These are phyloP conservation scores for Ceratothoa steindachneri DNA, from an alignment of 2,888 invertebrate species.

Conservation along the genomic window DNA sequence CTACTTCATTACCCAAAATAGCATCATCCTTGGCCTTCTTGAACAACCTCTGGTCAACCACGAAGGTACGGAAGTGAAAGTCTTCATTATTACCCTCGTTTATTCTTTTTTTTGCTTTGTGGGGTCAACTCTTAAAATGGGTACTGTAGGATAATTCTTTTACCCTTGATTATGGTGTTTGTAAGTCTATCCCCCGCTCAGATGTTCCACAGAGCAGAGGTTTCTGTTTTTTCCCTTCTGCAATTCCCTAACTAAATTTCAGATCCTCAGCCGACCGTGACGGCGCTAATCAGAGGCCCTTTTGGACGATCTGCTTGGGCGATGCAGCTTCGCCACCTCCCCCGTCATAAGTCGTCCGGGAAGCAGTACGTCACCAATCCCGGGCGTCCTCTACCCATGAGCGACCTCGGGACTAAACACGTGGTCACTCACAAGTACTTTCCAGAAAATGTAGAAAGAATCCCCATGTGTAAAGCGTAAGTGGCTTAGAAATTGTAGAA, in stretches of 20 bases:
- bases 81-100: background rate
- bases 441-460: slow-evolving; percentile 73
- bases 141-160: too few species aligned
- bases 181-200: too few species aligned
- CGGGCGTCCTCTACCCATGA: slow-evolving; percentile 71
- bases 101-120: too few species aligned
- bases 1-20: slow-evolving; percentile 88
- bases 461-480: slow-evolving; percentile 75
- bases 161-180: too few species aligned
- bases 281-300: slow-evolving; percentile 81
- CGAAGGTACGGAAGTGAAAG: slow-evolving; percentile 54
- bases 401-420: slow-evolving; percentile 64
- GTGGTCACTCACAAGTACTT: slow-evolving; percentile 70
- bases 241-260: slow-evolving; percentile 9
- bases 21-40: slow-evolving; percentile 77
- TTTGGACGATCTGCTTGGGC: slow-evolving; percentile 96
- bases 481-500: slow-evolving; percentile 52
- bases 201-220: too few species aligned
- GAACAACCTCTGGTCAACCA: slow-evolving; percentile 91
- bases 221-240: background rate
- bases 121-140: too few species aligned
- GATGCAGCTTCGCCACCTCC: slow-evolving; percentile 78
- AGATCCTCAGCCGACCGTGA: slow-evolving; percentile 89
- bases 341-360: slow-evolving; percentile 71
- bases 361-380: slow-evolving; percentile 58